Evolutionary conservation across 2,888 invertebrate genomes (phyloP).

Genomic region (Oeneis ivallda): DNA sequence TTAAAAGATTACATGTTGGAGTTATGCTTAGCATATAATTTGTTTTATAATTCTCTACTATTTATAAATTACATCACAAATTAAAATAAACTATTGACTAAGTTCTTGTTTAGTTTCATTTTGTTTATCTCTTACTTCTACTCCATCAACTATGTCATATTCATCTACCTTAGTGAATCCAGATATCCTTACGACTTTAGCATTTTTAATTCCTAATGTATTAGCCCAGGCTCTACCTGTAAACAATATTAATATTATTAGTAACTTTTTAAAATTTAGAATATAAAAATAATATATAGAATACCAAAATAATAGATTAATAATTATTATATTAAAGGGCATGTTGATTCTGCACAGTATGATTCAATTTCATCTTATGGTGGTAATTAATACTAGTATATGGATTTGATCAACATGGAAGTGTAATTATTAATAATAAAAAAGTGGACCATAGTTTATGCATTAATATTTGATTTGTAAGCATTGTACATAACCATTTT

Average conservation of each 20-base stretch:
- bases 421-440: no score
- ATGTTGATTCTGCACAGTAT: no score
- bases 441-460: no score
- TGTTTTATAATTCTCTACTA: conserved; percentile 2
- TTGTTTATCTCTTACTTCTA: conserved; percentile 45
- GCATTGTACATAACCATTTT: no score
- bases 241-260: conserved; percentile 45
- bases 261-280: not conserved
- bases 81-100: conserved; percentile 30
- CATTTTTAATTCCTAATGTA: conserved; percentile 80
- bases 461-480: no score
- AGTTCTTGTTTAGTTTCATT: conserved; percentile 39
- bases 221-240: conserved; percentile 81
- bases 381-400: no score
- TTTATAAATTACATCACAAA: conserved; percentile 6
- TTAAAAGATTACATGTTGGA: conserved; percentile 7
- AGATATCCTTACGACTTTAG: conserved; percentile 78
- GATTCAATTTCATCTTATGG: no score
- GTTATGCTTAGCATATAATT: conserved; percentile 16
- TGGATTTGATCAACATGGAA: no score
- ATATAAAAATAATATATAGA: not conserved
- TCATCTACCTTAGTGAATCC: conserved; percentile 75
- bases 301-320: no score
- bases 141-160: conserved; percentile 72
- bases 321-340: no score